Base-by-base conservation (phyloP, 1,140 invertebrate genomes). In the Propsilocerus akamusi region DNA sequence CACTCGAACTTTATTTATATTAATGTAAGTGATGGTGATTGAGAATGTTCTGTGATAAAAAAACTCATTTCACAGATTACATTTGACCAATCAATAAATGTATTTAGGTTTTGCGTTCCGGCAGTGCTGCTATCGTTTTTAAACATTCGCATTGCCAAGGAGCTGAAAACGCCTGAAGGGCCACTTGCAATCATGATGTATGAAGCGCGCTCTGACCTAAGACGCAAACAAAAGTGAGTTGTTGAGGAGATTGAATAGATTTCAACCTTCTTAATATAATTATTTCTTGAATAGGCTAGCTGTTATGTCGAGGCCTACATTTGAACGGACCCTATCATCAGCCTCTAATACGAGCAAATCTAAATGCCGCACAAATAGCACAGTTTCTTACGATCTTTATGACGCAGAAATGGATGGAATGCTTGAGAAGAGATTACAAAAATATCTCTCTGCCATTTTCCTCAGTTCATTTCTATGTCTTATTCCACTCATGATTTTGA, bases 401-500 rank as follows among this genome's bases (percentile, higher is more conserved):
- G 78, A 78, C 30, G 68, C 72, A 26, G 77, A 81, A 47, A 53
- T 79, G 54, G 77, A 83, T 54, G 65, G 78, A 3, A 56, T 59
- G 12, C 75, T 74, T 41, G 80, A 84, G 59, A 77, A 75, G 55
- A 66, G 76, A 20, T 78, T 73, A 2, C 80, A 83, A 55, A 72
- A 74, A 41, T 81, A 81, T 58, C 67, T 83, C 7, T 73, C 77
- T 7, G 64, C 70, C 41, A 83, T 82, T 70, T 74, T 78, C 3
- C 72, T 73, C 8, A 57, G 74, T 11, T 80, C 80, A 55, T 78
- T 75, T 22, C 68, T 80, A 30, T 80, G 75, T 53, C 62, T 82
- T 50, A 77, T 76, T 55, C 81, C 81, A 1, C 58, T 82, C 28
- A 80, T 81, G 70, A 69, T 82, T 26, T 65, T 83, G 3, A 70